Evolutionary conservation across 2,888 invertebrate genomes (phyloP).

Genomic region (Diaperis boleti): DNA sequence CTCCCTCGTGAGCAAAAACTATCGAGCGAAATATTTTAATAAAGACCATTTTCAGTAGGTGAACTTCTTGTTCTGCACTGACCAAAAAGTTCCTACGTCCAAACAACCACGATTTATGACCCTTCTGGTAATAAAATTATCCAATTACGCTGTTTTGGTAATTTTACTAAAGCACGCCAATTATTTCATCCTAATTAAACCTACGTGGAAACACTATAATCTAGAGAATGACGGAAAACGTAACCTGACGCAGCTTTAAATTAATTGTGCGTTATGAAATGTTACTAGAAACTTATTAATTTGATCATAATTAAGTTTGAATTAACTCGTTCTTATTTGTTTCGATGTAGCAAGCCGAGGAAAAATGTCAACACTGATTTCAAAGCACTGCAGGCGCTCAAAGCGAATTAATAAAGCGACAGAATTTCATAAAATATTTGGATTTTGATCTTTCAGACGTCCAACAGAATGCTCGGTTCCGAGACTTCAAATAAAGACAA

Average conservation of each 20-base stretch:
- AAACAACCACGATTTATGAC: too few relatives aligned
- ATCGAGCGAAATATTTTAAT: constrained; percentile 38
- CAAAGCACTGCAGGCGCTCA: neutral
- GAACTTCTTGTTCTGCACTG: constrained; percentile 29
- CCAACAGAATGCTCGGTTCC: neutral
- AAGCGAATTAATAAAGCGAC: constrained; percentile 4
- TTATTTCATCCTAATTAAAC: constrained; percentile 16
- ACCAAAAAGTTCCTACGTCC: constrained; percentile 28
- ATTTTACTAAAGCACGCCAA: neutral
- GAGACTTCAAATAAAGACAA: neutral
- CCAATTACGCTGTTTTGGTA: too few relatives aligned
- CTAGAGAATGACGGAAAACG: neutral
- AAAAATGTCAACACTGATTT: constrained; percentile 20
- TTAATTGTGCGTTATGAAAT: constrained; percentile 7
- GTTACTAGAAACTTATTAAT: constrained; percentile 24
- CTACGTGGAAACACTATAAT: neutral
- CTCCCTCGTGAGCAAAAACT: constrained; percentile 31
- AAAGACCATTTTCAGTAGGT: constrained; percentile 26
- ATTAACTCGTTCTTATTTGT: constrained; percentile 17
- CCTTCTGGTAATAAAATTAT: too few relatives aligned
- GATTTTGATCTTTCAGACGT: constrained; percentile 1
- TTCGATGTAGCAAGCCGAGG: neutral
- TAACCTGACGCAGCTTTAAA: neutral
- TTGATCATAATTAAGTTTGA: constrained; percentile 21
- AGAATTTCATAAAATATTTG: constrained; percentile 10